Base-by-base conservation (phyloP, 2,797 vertebrate genomes). In the Chrysolophus pictus region DNA sequence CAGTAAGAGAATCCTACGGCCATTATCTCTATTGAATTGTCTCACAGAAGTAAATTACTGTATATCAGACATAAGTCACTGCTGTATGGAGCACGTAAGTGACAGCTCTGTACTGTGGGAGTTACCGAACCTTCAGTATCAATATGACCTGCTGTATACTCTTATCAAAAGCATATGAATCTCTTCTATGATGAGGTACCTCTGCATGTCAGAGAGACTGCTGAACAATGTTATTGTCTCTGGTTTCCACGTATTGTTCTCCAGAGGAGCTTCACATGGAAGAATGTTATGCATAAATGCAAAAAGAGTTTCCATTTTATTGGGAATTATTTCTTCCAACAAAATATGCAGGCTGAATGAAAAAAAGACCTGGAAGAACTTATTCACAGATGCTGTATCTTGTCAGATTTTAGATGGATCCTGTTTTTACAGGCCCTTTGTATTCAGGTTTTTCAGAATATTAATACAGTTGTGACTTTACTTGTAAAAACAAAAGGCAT, bases 91-190 rank as follows among this genome's bases (percentile, higher is more conserved):
- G 81, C 11, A 8, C n/a, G 65, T 62, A 87, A 90, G 58, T 93
- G 91, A 93, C 85, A 94, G 68, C 69, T 93, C 88, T 33, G 59
- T 81, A 79, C 47, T 78, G 68, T 70, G 77, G 69, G 68, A 83
- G 31, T 96, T 95, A 75, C 58, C 82, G 94, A 79, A 55, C 84
- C 65, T 93, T 93, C 91, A 49, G 28, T 65, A 84, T 76, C 78
- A 92, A 13, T 44, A 31, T 65, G 89, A 96, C 42, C 84, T 93
- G 22, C 70, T 82, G 42, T 82, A 49, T 64, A 21, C 74, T 60
- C 41, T 26, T 94, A 85, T 65, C 93, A 88, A 62, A 76, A 79
- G 60, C 41, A 71, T 31, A 59, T 51, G 91, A 65, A 51, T 82
- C 69, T 93, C 58, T 69, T 70, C 71, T 79, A 24, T 65, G 71